These are phyloP conservation scores for Nomada goodeniana DNA, from an alignment of 2,888 invertebrate genomes.

Conservation along the genomic window DNA sequence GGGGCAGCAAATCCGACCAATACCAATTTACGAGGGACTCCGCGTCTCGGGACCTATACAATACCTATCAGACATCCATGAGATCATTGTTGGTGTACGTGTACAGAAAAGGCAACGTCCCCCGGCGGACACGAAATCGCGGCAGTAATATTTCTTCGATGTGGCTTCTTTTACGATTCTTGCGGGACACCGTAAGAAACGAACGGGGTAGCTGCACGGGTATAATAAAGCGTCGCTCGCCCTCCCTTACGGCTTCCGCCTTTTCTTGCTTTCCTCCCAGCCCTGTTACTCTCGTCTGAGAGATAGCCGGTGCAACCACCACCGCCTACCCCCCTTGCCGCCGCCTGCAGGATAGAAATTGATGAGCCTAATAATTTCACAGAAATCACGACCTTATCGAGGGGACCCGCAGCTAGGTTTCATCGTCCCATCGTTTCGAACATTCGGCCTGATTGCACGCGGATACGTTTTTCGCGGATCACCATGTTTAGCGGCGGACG, in stretches of 20 bases:
- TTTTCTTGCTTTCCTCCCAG: slow-evolving; percentile 55
- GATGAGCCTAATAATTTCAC: slow-evolving; percentile 76
- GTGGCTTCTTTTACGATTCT: slow-evolving; percentile 71
- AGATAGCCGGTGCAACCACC: slow-evolving; percentile 54
- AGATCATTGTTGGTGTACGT: slow-evolving; percentile 42
- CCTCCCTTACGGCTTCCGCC: slow-evolving; percentile 52
- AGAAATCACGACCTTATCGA: slow-evolving; percentile 71
- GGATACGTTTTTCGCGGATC: no score
- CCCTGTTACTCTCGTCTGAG: slow-evolving; percentile 31
- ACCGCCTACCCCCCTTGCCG: background rate
- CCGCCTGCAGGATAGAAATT: slow-evolving; percentile 71
- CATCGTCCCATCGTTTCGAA: background rate
- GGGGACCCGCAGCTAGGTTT: slow-evolving; percentile 19
- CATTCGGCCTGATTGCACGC: no score
- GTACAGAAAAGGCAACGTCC: slow-evolving; percentile 38
- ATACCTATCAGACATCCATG: slow-evolving; percentile 22
- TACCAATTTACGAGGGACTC: slow-evolving; percentile 30
- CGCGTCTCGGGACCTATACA: background rate
- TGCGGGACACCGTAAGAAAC: slow-evolving; percentile 68
- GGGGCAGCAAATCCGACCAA: background rate
- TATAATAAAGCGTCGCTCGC: slow-evolving; percentile 69
- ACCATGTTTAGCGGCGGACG: no score
- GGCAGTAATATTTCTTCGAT: slow-evolving; percentile 69
- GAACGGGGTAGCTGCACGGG: slow-evolving; percentile 41
- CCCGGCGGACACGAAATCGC: slow-evolving; percentile 62